Conservation (phyloP, 2,888 invertebrate genomes). For the Ormyrus rosae region DNA sequence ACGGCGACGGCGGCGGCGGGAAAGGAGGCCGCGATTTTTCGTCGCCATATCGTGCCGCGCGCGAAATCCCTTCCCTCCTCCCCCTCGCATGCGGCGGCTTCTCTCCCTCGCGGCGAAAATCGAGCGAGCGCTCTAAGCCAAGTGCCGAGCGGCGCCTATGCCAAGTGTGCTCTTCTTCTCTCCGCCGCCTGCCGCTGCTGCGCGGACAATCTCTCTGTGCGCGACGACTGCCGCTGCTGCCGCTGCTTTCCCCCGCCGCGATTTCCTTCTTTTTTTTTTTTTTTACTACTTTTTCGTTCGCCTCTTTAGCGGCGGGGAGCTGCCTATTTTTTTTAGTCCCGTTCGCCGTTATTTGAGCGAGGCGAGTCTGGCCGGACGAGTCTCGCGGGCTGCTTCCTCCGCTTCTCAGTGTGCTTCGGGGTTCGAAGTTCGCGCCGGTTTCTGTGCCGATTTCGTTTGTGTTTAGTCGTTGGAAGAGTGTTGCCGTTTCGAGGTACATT, state of each 20-base stretch:
- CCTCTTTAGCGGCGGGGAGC: neutral
- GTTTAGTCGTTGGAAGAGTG: neutral
- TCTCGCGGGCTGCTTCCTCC: neutral
- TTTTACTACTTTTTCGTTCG: slow-evolving; percentile 17
- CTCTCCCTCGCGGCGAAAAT: slow-evolving; percentile 40
- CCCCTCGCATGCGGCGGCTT: neutral
- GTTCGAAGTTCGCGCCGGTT: neutral
- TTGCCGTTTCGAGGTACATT: neutral
- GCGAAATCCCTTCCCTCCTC: neutral
- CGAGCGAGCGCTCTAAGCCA: slow-evolving; percentile 47
- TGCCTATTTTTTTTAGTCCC: neutral
- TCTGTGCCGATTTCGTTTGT: neutral
- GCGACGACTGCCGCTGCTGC: neutral
- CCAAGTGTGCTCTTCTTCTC: slow-evolving; percentile 46
- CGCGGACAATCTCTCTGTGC: neutral
- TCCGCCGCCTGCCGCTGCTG: neutral
- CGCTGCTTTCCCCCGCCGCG: neutral
- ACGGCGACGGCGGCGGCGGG: neutral
- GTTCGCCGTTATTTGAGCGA: neutral
- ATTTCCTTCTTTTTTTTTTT: neutral
- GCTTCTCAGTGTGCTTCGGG: neutral
- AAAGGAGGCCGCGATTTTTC: neutral
- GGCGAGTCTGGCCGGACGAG: neutral
- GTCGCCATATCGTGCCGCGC: no score
- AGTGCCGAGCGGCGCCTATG: slow-evolving; percentile 45